Evolutionary conservation across 2,113 vertebrate species (phyloP).

Genomic region (Salvelinus fontinalis): DNA sequence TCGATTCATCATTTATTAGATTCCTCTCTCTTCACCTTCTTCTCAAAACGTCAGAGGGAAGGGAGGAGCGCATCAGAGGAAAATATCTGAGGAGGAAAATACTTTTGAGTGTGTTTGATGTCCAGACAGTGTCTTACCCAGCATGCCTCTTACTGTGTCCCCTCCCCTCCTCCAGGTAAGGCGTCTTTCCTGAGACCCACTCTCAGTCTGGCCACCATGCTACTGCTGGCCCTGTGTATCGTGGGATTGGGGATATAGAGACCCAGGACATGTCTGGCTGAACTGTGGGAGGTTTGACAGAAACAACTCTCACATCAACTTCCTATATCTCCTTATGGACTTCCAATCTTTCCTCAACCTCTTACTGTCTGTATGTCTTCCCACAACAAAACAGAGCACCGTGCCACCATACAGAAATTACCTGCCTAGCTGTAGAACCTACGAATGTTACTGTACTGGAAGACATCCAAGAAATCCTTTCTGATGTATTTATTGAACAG

Average conservation of each 20-base stretch:
- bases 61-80: no score
- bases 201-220: constrained; percentile 73
- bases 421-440: no score
- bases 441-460: no score
- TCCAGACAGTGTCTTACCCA: background rate
- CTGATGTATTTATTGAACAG: no score
- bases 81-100: no score
- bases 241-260: constrained; percentile 80
- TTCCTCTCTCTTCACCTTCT: background rate
- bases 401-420: no score
- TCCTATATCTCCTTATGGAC: constrained; percentile 2
- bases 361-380: no score
- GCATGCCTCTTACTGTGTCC: constrained; percentile 1
- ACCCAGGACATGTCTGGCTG: constrained; percentile 21
- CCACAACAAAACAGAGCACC: no score
- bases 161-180: constrained; percentile 69
- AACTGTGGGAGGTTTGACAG: constrained; percentile 51
- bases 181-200: constrained; percentile 61
- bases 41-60: no score
- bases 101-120: background rate
- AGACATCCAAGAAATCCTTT: no score
- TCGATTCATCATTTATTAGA: background rate
- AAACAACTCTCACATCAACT: background rate
- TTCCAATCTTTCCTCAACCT: background rate
- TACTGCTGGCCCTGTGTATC: constrained; percentile 78